phyloP scores from a whole-genome alignment of 1,140 invertebrate species.

The Linepithema humile region DNA sequence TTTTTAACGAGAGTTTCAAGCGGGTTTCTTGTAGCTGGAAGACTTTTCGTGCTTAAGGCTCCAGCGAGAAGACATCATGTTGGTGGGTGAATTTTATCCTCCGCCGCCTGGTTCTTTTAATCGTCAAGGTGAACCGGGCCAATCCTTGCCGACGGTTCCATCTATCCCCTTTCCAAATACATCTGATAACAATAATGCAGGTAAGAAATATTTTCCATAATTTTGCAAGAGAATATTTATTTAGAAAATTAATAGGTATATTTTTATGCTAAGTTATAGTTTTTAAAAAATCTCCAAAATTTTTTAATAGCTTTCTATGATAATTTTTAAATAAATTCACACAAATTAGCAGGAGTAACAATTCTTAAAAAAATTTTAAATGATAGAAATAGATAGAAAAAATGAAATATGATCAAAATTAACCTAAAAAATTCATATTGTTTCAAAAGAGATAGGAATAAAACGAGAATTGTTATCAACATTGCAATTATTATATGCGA shows the following conservation, averaged over 20 bases:
- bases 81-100: slow-evolving; percentile 76
- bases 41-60: background rate
- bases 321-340: background rate
- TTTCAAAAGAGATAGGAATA: background rate
- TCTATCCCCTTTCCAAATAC: slow-evolving; percentile 66
- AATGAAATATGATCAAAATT: background rate
- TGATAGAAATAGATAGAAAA: too few species aligned
- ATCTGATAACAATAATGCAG: slow-evolving; percentile 71
- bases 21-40: background rate
- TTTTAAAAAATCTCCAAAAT: background rate
- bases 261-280: background rate
- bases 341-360: background rate
- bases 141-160: slow-evolving; percentile 57
- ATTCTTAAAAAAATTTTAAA: background rate
- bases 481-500: background rate
- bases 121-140: slow-evolving; percentile 66
- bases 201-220: slow-evolving; percentile 44
- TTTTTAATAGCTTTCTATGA: background rate
- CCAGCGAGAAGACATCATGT: slow-evolving; percentile 60
- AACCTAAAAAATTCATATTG: background rate
- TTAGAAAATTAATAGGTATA: background rate
- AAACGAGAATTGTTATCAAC: background rate
- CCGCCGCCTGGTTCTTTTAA: slow-evolving; percentile 67
- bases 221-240: background rate
- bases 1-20: background rate